phyloP scores from a whole-genome alignment of 2,888 invertebrate genomes.

The Sphaerolaimus hirsutus region DNA sequence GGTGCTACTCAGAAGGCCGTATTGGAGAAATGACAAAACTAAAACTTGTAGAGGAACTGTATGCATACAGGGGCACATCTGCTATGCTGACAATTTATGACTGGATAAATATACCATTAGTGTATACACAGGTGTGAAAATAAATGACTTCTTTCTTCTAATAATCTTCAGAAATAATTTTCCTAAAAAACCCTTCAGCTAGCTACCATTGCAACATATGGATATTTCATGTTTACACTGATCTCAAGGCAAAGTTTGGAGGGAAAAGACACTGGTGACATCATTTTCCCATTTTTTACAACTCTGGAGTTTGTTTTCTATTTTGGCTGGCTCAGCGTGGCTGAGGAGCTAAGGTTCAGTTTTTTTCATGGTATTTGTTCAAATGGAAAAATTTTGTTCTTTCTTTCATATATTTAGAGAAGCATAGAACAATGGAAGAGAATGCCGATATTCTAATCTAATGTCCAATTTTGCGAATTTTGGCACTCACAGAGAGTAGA shows the following conservation, averaged over 20 bases:
- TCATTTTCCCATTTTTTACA: not conserved
- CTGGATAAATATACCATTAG: conserved; percentile 28
- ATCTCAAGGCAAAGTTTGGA: conserved; percentile 58
- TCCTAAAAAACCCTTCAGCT: too few relatives aligned
- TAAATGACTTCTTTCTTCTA: too few relatives aligned
- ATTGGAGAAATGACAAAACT: too few relatives aligned
- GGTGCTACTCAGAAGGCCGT: too few relatives aligned
- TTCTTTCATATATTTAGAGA: too few relatives aligned
- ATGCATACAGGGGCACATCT: not conserved
- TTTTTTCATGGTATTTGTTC: too few relatives aligned
- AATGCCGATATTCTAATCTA: too few relatives aligned
- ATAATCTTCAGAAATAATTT: too few relatives aligned
- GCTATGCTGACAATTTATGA: conserved; percentile 22
- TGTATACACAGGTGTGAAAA: conserved; percentile 25
- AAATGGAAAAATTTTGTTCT: too few relatives aligned
- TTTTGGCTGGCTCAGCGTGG: not conserved
- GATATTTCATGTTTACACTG: conserved; percentile 64
- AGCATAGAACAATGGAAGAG: too few relatives aligned
- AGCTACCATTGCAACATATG: conserved; percentile 65
- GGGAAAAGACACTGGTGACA: not conserved
- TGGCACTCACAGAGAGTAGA: too few relatives aligned
- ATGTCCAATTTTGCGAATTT: too few relatives aligned
- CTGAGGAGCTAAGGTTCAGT: not conserved
- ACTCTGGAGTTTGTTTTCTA: not conserved
- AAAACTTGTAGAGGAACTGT: not conserved